phyloP scores from a whole-genome alignment of 2,888 invertebrate genomes.

The Chrysopilus asiliformis region DNA sequence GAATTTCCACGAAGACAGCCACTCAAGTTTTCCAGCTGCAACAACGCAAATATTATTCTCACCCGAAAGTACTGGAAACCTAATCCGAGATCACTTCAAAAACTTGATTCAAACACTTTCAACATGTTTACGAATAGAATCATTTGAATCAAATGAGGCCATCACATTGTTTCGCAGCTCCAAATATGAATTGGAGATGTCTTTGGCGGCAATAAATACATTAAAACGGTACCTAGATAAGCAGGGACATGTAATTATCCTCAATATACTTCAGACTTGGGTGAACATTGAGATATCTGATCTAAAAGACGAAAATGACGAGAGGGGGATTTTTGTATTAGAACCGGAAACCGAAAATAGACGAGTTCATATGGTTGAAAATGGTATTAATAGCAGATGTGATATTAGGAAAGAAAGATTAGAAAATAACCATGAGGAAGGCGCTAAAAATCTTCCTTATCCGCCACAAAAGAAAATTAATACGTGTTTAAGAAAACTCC shows the following conservation, averaged over 20 bases:
- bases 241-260: constrained; percentile 52
- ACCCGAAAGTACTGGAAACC: constrained; percentile 21
- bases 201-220: constrained; percentile 49
- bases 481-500: constrained; percentile 8
- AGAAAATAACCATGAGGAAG: constrained; percentile 4
- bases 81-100: constrained; percentile 29
- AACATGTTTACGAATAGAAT: constrained; percentile 26
- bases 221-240: constrained; percentile 51
- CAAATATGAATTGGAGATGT: constrained; percentile 56
- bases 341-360: constrained; percentile 2
- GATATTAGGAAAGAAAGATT: constrained; percentile 3
- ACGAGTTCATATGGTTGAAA: constrained; percentile 1
- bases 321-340: constrained; percentile 14
- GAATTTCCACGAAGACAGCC: constrained; percentile 11
- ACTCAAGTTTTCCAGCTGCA: constrained; percentile 8
- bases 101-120: constrained; percentile 32
- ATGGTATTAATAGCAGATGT: neutral
- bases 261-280: constrained; percentile 53
- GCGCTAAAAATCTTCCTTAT: no score
- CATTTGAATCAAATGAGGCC: constrained; percentile 26
- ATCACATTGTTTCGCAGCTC: constrained; percentile 44
- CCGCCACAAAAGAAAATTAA: no score
- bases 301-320: constrained; percentile 25
- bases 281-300: constrained; percentile 46
- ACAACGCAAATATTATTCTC: constrained; percentile 14